phyloP scores from a whole-genome alignment of 2,113 vertebrate genomes.

The Triplophysa tibetana region DNA sequence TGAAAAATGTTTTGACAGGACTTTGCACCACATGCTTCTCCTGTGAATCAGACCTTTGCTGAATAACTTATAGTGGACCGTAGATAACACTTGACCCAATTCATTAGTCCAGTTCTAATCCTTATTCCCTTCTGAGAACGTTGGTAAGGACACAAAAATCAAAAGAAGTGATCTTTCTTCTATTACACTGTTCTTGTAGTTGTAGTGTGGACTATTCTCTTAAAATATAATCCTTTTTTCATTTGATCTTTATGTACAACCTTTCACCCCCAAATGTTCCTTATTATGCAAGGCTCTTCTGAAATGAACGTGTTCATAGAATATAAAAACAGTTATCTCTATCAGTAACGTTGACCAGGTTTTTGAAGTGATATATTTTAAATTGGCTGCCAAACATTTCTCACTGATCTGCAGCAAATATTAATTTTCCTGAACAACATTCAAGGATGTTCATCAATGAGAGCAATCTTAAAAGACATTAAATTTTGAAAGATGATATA shows the following conservation, averaged over 20 bases:
- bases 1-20: background rate
- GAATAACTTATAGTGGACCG: slow-evolving; percentile 61
- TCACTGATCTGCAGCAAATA: background rate
- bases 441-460: background rate
- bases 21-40: background rate
- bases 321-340: background rate
- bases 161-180: slow-evolving; percentile 16
- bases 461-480: background rate
- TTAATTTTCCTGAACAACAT: background rate
- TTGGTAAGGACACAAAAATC: background rate
- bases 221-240: background rate
- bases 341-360: background rate
- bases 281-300: background rate
- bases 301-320: background rate
- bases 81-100: slow-evolving; percentile 58
- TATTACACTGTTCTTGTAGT: slow-evolving; percentile 15
- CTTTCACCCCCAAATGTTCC: no score
- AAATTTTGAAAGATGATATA: background rate
- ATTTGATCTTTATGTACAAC: background rate
- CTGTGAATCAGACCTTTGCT: slow-evolving; percentile 31
- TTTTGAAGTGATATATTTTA: background rate
- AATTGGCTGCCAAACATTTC: background rate
- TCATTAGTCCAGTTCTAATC: slow-evolving; percentile 57
- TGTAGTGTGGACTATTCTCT: no score
- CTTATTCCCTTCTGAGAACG: slow-evolving; percentile 30